Percentiles rank a stretch among this genome's conserved stretches.
Conservation (phyloP, 1,140 invertebrate species). For the Pseudomyrmex pallidus region DNA sequence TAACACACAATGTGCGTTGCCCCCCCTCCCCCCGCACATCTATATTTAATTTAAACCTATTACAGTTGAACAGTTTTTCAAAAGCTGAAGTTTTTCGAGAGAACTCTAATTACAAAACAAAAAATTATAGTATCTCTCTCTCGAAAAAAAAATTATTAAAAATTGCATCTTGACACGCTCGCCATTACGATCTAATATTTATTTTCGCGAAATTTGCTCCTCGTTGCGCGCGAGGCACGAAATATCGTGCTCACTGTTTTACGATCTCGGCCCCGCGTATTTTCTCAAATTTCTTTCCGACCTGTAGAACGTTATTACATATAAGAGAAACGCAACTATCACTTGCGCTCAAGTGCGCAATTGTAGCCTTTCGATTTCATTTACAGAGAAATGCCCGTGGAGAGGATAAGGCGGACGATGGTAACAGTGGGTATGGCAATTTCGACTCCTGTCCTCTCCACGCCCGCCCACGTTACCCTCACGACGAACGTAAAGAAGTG, state of each 20-base stretch:
- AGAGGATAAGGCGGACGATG: conserved; percentile 43
- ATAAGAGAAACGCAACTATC: conserved; percentile 52
- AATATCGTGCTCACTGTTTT: conserved; percentile 28
- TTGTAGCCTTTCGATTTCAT: conserved; percentile 62
- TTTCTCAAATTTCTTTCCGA: conserved; percentile 49
- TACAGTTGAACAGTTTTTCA: no score
- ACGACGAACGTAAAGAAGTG: conserved; percentile 71
- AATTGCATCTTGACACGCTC: no score
- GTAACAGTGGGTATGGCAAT: conserved; percentile 65
- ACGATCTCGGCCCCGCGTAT: background rate
- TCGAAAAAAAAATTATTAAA: no score
- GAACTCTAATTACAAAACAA: no score
- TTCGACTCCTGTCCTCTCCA: conserved; percentile 48
- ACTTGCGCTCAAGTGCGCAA: conserved; percentile 36
- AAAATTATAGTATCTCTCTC: no score
- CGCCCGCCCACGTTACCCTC: background rate
- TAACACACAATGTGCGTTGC: background rate
- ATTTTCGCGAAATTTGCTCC: background rate
- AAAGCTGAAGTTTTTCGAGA: no score
- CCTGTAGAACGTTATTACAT: conserved; percentile 35
- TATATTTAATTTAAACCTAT: background rate
- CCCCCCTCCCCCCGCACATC: no score
- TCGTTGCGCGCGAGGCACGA: background rate
- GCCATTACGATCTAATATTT: background rate
- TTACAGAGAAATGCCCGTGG: conserved; percentile 35